A percentile compares a stretch with the other conserved stretches of the same genome.
Evolutionary conservation across 1,140 invertebrate species (phyloP).

Genomic region (Pachyrhynchus sulphureomaculatus): DNA sequence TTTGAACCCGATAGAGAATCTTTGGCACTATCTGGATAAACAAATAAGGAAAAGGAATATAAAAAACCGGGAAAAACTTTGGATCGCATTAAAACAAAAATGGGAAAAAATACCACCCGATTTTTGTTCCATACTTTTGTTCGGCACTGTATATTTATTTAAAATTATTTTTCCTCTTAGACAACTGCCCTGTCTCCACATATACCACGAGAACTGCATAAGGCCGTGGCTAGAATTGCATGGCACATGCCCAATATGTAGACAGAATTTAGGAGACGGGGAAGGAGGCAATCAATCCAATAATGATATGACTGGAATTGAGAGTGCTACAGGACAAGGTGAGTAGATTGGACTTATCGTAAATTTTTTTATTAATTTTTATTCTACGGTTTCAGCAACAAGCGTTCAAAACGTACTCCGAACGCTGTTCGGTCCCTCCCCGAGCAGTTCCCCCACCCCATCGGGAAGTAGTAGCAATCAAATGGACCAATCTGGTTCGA

Average conservation of each 20-base stretch:
- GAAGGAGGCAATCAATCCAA: constrained; percentile 1
- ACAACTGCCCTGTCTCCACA: constrained; percentile 85
- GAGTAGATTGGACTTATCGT: too few species aligned
- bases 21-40: too few species aligned
- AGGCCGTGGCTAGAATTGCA: constrained; percentile 94
- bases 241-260: constrained; percentile 93
- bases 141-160: background rate
- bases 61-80: too few species aligned
- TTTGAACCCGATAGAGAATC: too few species aligned
- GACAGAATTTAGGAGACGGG: constrained; percentile 65
- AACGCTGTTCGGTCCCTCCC: constrained; percentile 2
- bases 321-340: constrained; percentile 6
- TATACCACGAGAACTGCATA: constrained; percentile 92
- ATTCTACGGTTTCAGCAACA: constrained; percentile 7
- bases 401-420: constrained; percentile 15
- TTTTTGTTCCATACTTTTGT: background rate
- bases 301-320: background rate
- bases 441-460: background rate
- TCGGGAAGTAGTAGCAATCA: constrained; percentile 5
- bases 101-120: too few species aligned
- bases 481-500: constrained; percentile 22
- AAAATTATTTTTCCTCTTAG: constrained; percentile 40
- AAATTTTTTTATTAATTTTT: too few species aligned
- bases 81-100: too few species aligned
- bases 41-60: too few species aligned